Percentiles rank a stretch among this genome's conserved stretches.
Evolutionary conservation across 2,113 vertebrate species (phyloP).

Genomic region (Pseudonaja textilis): DNA sequence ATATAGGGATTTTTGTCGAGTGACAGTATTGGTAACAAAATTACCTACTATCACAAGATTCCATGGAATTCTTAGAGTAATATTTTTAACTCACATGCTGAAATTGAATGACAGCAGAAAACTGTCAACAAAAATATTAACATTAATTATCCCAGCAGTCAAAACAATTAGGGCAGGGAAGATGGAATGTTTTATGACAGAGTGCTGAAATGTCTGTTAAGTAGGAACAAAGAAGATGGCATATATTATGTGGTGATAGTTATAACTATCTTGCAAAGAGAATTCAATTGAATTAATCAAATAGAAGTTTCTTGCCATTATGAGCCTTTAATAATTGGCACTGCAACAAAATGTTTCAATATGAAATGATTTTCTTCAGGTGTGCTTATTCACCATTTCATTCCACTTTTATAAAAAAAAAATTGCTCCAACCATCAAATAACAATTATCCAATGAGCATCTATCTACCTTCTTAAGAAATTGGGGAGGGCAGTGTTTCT

Average conservation of each 20-base stretch:
- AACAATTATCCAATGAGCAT: not conserved
- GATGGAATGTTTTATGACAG: not conserved
- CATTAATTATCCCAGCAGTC: not conserved
- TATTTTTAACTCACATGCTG: not conserved
- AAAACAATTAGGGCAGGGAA: not conserved
- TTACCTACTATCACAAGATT: constrained; percentile 4
- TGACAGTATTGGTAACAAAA: not conserved
- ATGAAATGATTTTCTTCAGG: not conserved
- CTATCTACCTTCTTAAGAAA: not conserved
- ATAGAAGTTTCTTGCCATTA: not conserved
- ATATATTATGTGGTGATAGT: not conserved
- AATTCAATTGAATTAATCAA: not conserved
- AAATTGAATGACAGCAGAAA: not conserved
- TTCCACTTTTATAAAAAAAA: not conserved
- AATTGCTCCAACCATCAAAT: not conserved
- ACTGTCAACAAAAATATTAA: accelerated
- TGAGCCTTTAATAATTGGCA: not conserved
- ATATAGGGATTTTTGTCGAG: not conserved
- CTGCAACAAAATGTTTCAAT: not conserved
- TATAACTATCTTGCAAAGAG: not conserved
- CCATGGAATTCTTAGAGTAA: constrained; percentile 3
- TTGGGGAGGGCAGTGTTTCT: not conserved
- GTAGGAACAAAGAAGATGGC: not conserved
- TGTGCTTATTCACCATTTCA: not conserved
- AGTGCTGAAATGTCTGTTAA: not conserved